These are phyloP conservation scores for Triplophysa siluroides DNA, from an alignment of 2,113 vertebrate species.

Conservation along the genomic window DNA sequence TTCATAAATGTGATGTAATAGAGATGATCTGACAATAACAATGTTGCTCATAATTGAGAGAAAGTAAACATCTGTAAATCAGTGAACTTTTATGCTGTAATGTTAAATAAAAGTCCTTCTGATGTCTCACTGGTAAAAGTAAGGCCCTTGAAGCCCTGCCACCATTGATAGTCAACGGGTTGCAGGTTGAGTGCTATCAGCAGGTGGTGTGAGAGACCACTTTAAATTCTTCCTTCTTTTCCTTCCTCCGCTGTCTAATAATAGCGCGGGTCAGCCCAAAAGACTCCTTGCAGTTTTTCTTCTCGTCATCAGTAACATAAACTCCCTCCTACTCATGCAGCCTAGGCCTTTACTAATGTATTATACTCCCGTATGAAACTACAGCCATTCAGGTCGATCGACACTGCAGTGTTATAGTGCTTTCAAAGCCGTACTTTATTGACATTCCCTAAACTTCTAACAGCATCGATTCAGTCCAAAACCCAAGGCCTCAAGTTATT, in stretches of 20 bases:
- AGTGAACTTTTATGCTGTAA: too few species aligned
- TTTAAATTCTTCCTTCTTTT: constrained; percentile 62
- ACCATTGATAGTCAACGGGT: constrained; percentile 51
- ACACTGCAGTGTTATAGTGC: neutral
- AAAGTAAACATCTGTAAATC: too few species aligned
- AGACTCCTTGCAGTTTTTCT: constrained; percentile 22
- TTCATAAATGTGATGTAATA: too few species aligned
- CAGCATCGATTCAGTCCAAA: too few species aligned
- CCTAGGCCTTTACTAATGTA: neutral
- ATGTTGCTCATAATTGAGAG: too few species aligned
- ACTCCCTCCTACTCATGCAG: neutral
- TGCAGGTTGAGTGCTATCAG: constrained; percentile 63
- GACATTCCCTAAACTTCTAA: neutral
- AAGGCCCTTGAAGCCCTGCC: constrained; percentile 1
- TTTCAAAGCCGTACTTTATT: neutral
- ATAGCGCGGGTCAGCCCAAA: constrained; percentile 30
- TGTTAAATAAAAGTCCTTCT: neutral
- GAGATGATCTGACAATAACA: too few species aligned
- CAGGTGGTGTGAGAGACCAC: constrained; percentile 70
- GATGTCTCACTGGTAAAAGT: neutral
- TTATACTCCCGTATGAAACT: too few species aligned
- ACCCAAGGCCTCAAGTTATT: too few species aligned
- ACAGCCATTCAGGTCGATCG: neutral
- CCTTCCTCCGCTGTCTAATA: constrained; percentile 37
- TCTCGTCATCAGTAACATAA: constrained; percentile 13